phyloP scores from a whole-genome alignment of 2,797 vertebrate species.

The Pagetopsis macropterus region DNA sequence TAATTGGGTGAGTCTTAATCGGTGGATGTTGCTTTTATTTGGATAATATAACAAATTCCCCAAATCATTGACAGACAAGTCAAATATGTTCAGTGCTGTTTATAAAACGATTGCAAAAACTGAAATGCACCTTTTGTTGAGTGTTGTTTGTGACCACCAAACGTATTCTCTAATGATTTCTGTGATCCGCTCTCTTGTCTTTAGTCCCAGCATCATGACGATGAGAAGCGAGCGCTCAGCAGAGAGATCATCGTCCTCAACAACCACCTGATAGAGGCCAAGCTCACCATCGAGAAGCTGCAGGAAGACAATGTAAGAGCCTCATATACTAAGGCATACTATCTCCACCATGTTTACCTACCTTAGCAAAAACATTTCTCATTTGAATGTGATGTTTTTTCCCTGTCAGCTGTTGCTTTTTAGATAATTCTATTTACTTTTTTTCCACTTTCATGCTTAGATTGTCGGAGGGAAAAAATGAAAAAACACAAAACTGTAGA shows the following conservation, averaged over 20 bases:
- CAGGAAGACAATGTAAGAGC: constrained; percentile 94
- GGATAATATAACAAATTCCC: too few species aligned
- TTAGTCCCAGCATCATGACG: constrained; percentile 96
- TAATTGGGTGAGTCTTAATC: background rate
- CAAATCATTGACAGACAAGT: too few species aligned
- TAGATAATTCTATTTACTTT: too few species aligned
- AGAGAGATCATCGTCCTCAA: constrained; percentile 98
- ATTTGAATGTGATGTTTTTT: too few species aligned
- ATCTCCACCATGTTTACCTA: background rate
- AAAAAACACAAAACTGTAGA: background rate
- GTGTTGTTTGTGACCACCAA: too few species aligned
- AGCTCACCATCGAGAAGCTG: constrained; percentile 97
- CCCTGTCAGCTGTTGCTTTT: background rate
- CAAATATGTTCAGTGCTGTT: too few species aligned
- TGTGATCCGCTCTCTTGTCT: background rate
- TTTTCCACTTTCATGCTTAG: background rate
- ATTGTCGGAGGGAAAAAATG: background rate
- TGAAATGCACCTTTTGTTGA: too few species aligned
- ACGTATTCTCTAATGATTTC: too few species aligned
- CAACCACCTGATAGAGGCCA: constrained; percentile 97
- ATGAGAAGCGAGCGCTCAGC: constrained; percentile 95
- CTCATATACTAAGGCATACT: background rate
- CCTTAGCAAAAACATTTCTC: background rate
- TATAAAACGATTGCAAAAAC: too few species aligned
- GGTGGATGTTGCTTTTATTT: too few species aligned